Base-by-base conservation (phyloP, 2,888 invertebrate species). In the Balanococcus diminutus region DNA sequence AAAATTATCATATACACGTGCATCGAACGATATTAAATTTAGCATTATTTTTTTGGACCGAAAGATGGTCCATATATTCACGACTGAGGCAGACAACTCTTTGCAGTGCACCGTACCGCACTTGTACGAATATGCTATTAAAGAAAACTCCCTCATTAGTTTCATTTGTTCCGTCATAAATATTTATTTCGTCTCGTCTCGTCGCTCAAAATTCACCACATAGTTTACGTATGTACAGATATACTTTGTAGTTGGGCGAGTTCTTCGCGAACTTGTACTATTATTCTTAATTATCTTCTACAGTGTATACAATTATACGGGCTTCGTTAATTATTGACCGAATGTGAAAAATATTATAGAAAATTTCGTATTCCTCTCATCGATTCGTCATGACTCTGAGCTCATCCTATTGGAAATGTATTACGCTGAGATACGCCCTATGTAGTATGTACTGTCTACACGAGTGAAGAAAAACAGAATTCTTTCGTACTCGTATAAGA, bases 261-360 rank as follows among this genome's bases (percentile, higher is more conserved):
- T 67, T 67, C 67, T 67, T 67, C 67, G 67, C 67, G 14, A 67
- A 67, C 67, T 67, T n/a, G n/a, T n/a, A n/a, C n/a, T n/a, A n/a
- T n/a, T 67, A 31, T 67, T 67, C 67, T 67, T 67, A 67, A 67
- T 67, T 67, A 67, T 28, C 19, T 28, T 2, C 25, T 28, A 67
- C 14, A 31, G 28, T 28, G 56, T 8, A 22, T 28, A 28, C 14
- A 56, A 9, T 56, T 56, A n/a, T 56, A 16, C 67, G 28, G n/a
- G n/a, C 14, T 28, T 31, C 31, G 67, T 28, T 67, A 67, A 67
- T 67, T 67, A 56, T 56, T 9, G 22, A 9, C 56, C 56, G 22
- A 56, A 56, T 16, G 46, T 1, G 46, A n/a, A n/a, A n/a, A 46
- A 46, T n/a, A 16, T 46, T 16, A 61, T 22, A 0, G 61, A 61